Base-by-base conservation (phyloP, 2,797 vertebrate genomes). In the Apogon talboti region DNA sequence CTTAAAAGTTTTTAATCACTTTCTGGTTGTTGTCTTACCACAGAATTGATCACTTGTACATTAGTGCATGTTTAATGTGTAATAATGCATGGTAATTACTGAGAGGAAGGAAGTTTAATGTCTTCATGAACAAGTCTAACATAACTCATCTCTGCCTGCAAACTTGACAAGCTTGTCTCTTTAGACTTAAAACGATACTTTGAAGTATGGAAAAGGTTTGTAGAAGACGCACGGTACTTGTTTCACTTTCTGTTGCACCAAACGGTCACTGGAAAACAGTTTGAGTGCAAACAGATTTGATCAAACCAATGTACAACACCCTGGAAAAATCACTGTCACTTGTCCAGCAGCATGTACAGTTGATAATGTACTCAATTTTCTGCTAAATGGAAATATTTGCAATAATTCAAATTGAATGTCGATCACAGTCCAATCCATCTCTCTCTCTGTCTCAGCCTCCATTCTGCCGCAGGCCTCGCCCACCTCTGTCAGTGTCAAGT, bases 401-500 rank as follows among this genome's bases (percentile, higher is more conserved):
- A 86, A 91, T 86, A 86, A 91, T 90, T 91, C 89, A 91, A 91
- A 92, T 90, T 91, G 84, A 87, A 89, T 78, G 89, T 91, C 89
- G 79, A 91, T 93, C 90, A 90, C 66, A 57, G 57, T 72, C 84
- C 81, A 87, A 83, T 84, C 87, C 80, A 87, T 90, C 88, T 87
- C 81, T 72, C 75, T 85, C 47, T 68, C 70, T 72, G 76, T 88
- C 85, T 74, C 78, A 18, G 66, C 44, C 75, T 74, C 74, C 52
- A 30, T 81, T 83, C 78, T 81, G 78, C 85, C 57, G 49, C 60
- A 28, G 81, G 89, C 87, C 68, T 87, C 83, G 72, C 85, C 89
- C 90, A 89, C 86, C 85, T 89, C 90, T 78, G 89, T 93, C 92
- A 92, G 91, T 94, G 94, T 93, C 93, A 93, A 94, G 94, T 94